Percentiles rank a stretch among this genome's conserved stretches.
Conservation (phyloP, 2,113 vertebrate species). For the Enhydra lutris region DNA sequence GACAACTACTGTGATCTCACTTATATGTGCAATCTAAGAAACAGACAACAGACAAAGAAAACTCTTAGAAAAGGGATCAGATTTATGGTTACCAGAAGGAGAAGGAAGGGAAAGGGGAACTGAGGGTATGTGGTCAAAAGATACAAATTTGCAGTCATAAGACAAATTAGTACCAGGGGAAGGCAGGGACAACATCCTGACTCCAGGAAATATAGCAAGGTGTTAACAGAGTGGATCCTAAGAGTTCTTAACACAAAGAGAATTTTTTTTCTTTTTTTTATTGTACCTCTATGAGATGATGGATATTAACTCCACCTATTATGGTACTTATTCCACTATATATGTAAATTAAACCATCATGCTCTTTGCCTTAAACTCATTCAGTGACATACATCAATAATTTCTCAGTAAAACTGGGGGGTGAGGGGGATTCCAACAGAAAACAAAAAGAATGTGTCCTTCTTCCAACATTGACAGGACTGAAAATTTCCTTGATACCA, state of each 20-base stretch:
- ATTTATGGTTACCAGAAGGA: background rate
- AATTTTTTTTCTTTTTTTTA: background rate
- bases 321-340: background rate
- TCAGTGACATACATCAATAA: background rate
- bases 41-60: background rate
- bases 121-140: background rate
- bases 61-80: background rate
- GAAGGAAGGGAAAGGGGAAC: background rate
- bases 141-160: background rate
- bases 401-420: background rate
- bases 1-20: background rate
- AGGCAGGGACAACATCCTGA: too few relatives aligned
- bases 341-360: background rate
- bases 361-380: background rate
- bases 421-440: background rate
- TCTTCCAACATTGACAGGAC: background rate
- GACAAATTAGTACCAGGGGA: background rate
- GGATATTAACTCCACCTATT: background rate
- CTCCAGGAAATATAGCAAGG: background rate
- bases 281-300: background rate
- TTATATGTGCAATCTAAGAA: background rate
- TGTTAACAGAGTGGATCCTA: background rate
- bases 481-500: constrained; percentile 21
- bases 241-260: background rate
- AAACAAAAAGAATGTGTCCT: background rate